phyloP scores from a whole-genome alignment of 2,888 invertebrate genomes.

The Pristionchus entomophagus region DNA sequence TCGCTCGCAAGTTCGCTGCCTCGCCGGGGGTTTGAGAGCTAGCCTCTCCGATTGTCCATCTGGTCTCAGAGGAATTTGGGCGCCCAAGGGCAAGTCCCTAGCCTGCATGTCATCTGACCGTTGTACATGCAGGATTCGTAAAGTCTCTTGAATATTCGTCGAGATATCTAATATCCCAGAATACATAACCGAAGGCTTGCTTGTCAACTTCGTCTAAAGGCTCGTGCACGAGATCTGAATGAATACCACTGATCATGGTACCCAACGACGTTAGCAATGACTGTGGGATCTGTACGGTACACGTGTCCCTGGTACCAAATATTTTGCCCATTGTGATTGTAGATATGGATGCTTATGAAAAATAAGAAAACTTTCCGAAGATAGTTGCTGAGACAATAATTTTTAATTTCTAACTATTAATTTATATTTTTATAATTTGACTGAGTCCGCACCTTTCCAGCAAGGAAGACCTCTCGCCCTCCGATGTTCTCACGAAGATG shows the following conservation, averaged over 20 bases:
- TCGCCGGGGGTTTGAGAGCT: not conserved
- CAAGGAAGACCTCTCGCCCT: conserved; percentile 84
- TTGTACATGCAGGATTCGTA: no score
- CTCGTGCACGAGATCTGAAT: not conserved
- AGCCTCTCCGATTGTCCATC: not conserved
- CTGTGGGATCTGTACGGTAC: conserved; percentile 2
- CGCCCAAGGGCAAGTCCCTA: not conserved
- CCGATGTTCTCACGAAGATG: conserved; percentile 81
- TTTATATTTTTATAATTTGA: no score
- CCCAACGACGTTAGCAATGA: not conserved
- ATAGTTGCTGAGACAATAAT: no score
- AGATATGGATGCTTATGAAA: not conserved
- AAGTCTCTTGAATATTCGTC: no score
- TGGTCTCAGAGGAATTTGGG: not conserved
- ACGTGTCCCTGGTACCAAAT: conserved; percentile 14
- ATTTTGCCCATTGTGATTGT: not conserved
- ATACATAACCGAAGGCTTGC: no score
- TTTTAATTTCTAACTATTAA: no score
- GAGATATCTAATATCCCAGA: no score
- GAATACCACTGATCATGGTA: not conserved
- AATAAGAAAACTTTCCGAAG: no score
- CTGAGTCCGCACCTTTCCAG: no score
- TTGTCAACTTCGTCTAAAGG: not conserved
- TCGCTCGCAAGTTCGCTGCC: conserved; percentile 13
- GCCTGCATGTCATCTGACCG: not conserved